These are phyloP conservation scores for Salvelinus fontinalis DNA, from an alignment of 2,113 vertebrate species.

Conservation along the genomic window DNA sequence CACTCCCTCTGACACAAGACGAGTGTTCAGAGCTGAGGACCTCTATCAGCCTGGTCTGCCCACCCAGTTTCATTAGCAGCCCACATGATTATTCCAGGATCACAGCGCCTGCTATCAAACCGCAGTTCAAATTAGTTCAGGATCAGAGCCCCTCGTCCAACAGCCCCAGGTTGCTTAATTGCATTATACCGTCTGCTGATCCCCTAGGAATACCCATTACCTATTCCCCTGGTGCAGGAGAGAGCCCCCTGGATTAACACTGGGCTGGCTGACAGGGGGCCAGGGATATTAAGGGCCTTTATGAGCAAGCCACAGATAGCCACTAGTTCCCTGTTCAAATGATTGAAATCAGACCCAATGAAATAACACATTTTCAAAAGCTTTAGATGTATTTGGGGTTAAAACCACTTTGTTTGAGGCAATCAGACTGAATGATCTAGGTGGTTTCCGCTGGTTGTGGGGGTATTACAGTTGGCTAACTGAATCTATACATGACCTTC, in stretches of 20 bases:
- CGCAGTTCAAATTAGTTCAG: constrained; percentile 92
- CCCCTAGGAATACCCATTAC: constrained; percentile 90
- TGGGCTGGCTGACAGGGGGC: constrained; percentile 88
- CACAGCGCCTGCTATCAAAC: constrained; percentile 86
- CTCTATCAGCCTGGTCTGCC: constrained; percentile 69
- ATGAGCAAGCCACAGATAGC: constrained; percentile 84
- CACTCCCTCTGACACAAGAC: not conserved
- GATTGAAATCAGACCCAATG: constrained; percentile 89
- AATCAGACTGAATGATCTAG: constrained; percentile 79
- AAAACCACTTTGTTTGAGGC: constrained; percentile 88
- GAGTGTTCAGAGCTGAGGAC: too few species aligned
- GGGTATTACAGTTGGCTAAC: not conserved
- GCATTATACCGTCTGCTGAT: constrained; percentile 89
- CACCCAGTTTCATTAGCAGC: constrained; percentile 87
- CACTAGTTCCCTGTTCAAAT: constrained; percentile 81
- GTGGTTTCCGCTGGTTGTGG: not conserved
- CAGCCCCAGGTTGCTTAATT: constrained; percentile 89
- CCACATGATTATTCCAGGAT: constrained; percentile 91
- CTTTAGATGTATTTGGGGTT: constrained; percentile 88
- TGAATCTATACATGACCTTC: not conserved
- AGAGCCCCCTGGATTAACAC: constrained; percentile 91
- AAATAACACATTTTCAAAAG: constrained; percentile 82
- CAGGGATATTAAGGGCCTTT: constrained; percentile 89
- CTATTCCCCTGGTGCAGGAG: constrained; percentile 89
- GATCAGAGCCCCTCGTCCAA: constrained; percentile 88